Conservation (phyloP, 2,113 vertebrate species). For the Pluvianellus socialis region DNA sequence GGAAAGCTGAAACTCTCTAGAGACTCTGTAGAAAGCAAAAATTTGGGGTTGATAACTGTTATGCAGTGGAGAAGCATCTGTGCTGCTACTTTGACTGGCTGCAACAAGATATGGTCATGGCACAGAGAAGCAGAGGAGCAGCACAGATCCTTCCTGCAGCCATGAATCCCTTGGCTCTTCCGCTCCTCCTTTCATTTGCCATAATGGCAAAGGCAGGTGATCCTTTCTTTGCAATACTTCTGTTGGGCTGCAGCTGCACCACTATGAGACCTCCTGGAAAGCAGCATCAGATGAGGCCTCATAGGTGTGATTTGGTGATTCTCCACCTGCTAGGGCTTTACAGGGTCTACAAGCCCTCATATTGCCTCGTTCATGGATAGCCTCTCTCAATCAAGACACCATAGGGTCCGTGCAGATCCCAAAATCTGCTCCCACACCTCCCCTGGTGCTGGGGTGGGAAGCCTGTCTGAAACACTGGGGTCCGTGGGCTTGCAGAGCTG, state of each 20-base stretch:
- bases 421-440: not conserved
- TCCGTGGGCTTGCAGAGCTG: not conserved
- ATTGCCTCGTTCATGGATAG: not conserved
- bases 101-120: accelerated
- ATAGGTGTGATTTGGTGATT: too few species aligned
- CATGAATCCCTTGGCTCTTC: accelerated
- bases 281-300: not conserved
- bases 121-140: not conserved
- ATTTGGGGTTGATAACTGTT: not conserved
- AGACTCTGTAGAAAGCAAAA: not conserved
- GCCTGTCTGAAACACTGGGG: not conserved
- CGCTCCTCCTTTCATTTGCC: not conserved
- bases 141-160: not conserved
- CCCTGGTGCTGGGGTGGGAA: not conserved
- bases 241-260: not conserved
- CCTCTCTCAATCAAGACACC: not conserved
- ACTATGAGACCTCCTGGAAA: not conserved
- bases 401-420: not conserved
- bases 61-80: not conserved
- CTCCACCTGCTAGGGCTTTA: not conserved
- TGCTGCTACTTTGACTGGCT: not conserved
- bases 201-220: not conserved
- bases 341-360: not conserved
- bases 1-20: not conserved
- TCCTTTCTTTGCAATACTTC: not conserved